These are phyloP conservation scores for Onychomys torridus DNA, from an alignment of 2,797 vertebrate genomes.

Conservation along the genomic window DNA sequence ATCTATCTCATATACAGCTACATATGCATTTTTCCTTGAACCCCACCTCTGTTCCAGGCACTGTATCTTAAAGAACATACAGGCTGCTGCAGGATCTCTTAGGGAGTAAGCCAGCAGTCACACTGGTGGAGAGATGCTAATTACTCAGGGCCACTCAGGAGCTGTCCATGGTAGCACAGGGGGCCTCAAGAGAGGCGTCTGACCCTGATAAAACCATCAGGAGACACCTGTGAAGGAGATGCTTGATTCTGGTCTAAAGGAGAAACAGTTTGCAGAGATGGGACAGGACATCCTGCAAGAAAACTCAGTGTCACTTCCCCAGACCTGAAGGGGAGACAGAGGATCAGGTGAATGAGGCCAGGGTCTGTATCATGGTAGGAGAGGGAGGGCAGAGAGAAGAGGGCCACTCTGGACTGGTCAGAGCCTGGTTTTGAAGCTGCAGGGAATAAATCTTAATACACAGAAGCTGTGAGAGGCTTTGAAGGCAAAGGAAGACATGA, in stretches of 20 bases:
- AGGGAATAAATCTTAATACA: not conserved
- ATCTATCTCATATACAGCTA: not conserved
- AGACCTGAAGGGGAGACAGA: not conserved
- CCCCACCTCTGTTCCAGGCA: not conserved
- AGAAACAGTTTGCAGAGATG: not conserved
- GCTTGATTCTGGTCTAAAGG: not conserved
- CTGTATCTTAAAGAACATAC: not conserved
- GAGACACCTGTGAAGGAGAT: not conserved
- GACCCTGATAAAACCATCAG: not conserved
- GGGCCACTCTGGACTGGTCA: not conserved
- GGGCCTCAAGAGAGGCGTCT: not conserved
- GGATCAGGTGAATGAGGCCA: not conserved
- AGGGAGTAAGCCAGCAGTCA: not conserved
- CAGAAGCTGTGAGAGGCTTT: not conserved
- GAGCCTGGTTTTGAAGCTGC: not conserved
- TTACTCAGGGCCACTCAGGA: not conserved
- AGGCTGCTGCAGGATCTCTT: not conserved
- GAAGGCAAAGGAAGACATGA: slow-evolving; percentile 25
- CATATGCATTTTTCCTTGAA: not conserved
- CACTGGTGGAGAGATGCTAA: not conserved
- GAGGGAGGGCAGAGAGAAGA: not conserved
- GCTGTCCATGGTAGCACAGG: not conserved
- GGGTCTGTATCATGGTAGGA: not conserved
- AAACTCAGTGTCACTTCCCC: not conserved
- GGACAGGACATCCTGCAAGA: not conserved